A percentile compares a stretch with the other conserved stretches of the same genome.
Conservation (phyloP, 2,888 invertebrate genomes). For the Chrysina gloriosa region DNA sequence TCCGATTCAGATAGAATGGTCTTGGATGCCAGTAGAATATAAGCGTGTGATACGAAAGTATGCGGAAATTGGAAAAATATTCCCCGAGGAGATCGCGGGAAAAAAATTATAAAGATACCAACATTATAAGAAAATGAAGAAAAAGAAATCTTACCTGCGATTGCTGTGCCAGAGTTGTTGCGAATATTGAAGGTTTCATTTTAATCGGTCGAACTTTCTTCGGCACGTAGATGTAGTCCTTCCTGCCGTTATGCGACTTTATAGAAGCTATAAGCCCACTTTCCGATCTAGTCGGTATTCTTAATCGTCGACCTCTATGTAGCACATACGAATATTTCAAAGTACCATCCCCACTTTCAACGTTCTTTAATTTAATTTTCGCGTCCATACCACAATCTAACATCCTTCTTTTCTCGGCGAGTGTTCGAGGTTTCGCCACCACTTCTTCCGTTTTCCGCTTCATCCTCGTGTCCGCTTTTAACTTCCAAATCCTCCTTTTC, state of each 20-base stretch:
- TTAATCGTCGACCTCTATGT: constrained; percentile 44
- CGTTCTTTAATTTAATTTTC: constrained; percentile 8
- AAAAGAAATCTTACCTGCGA: constrained; percentile 23
- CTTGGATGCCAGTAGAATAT: constrained; percentile 50
- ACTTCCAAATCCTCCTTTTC: constrained; percentile 30
- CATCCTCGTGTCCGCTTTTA: constrained; percentile 40
- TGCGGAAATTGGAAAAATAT: no score
- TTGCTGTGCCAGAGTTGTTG: not conserved
- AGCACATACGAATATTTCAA: constrained; percentile 42
- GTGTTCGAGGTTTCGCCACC: constrained; percentile 65
- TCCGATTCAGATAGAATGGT: constrained; percentile 49
- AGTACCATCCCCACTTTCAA: not conserved
- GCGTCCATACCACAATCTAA: constrained; percentile 17
- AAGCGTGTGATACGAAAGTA: constrained; percentile 49
- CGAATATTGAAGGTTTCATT: constrained; percentile 42
- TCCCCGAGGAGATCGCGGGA: no score
- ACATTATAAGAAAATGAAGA: no score
- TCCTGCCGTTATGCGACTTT: constrained; percentile 33
- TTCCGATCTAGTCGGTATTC: constrained; percentile 42
- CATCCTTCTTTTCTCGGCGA: constrained; percentile 62
- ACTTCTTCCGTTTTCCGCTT: constrained; percentile 49
- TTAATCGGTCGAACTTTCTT: constrained; percentile 34
- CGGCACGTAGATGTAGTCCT: constrained; percentile 39
- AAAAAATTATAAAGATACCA: no score
- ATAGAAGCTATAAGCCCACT: constrained; percentile 43